Conservation (phyloP, 2,797 vertebrate genomes). For the Mus minutoides region DNA sequence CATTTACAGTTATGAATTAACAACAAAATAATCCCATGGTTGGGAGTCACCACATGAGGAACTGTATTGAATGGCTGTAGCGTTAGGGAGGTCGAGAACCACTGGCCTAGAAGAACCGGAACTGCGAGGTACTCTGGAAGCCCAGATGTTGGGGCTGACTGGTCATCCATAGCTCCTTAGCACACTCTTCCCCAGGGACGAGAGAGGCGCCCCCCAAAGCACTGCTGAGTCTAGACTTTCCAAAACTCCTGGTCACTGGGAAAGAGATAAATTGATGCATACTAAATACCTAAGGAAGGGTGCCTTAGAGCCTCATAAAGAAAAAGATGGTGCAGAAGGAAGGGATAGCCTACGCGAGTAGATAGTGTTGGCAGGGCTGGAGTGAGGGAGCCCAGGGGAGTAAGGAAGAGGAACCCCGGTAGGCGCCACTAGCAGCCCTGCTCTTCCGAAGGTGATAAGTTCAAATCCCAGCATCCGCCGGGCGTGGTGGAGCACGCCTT, state of each 20-base stretch:
- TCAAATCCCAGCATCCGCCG: too few relatives aligned
- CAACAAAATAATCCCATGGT: not conserved
- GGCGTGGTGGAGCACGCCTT: too few relatives aligned
- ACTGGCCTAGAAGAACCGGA: not conserved
- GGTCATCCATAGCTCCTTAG: not conserved
- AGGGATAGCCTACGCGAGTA: not conserved
- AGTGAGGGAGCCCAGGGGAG: constrained; percentile 19
- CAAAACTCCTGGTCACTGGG: constrained; percentile 7
- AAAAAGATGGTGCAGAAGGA: constrained; percentile 19
- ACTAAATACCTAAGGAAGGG: not conserved
- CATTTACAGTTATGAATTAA: not conserved
- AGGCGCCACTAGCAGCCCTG: not conserved
- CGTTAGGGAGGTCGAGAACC: not conserved
- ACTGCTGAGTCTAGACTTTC: constrained; percentile 16
- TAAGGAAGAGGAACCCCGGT: not conserved
- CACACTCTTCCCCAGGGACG: not conserved
- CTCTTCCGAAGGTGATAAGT: too few relatives aligned
- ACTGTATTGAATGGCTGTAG: not conserved
- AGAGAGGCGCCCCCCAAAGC: not conserved
- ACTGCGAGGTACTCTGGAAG: not conserved
- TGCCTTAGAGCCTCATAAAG: constrained; percentile 7
- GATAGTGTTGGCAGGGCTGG: not conserved
- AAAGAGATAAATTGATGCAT: not conserved
- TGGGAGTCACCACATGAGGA: not conserved
- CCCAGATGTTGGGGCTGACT: not conserved